Evolutionary conservation across 30 jellyfish, hydroid and myxozoan species (phyloP), one percentile per base, ranked within the genome.

Genomic region (Pelagia noctiluca): DNA sequence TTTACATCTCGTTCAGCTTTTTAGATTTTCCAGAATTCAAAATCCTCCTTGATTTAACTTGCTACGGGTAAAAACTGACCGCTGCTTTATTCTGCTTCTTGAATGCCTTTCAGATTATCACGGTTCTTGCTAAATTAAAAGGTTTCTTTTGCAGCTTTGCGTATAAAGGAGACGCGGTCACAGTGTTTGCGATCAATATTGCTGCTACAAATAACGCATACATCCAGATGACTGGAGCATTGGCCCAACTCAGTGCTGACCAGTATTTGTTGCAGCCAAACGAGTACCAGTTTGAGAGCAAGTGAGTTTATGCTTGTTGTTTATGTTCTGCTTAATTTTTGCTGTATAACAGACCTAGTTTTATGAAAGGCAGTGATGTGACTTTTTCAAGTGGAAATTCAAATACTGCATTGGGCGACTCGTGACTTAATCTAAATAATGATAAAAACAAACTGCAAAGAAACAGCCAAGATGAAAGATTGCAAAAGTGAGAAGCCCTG

Each of bases 151-250:
- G n/a, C 57, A 80, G 90, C 67, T 84, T 65, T 36, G 34, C 48
- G 54, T 80, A 80, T 65, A 35, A 22, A 2, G 22, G 31, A 36
- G 90, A 84, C 1, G 82, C 79, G 5, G 47, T 80, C 29, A 73
- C 71, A 37, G 33, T 80, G 1, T 35, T 80, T n/a, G 90, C 84
- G 23, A 67, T 80, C 26, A 80, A 80, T 23, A 76, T 80, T 36
- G 79, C 66, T 11, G 76, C 84, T 13, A 50, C 75, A 48, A 52
- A 47, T 24, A 71, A 66, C 50, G 46, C 38, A 0, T 16, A 19
- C 62, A 46, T 80, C 76, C 66, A 52, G 29, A 30, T 80, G 31
- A 29, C 71, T 28, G 90, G 80, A 80, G 21, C 68, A 10, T 48
- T 80, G 33, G 21, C 71, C 25, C 54, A 33, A 29, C 83, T 80